phyloP scores from a whole-genome alignment of 2,888 invertebrate genomes.

The Agrotis puta region DNA sequence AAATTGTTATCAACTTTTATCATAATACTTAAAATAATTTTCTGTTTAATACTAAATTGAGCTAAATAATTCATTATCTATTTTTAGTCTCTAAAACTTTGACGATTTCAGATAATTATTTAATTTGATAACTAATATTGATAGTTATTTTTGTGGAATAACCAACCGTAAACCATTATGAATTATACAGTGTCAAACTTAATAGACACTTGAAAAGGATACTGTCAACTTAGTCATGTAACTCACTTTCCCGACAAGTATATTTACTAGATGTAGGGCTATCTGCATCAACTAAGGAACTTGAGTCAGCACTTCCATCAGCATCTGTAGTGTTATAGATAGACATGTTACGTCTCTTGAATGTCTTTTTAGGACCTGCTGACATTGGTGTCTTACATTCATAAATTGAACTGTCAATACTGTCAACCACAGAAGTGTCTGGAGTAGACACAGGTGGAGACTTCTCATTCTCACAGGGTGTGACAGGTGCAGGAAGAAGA shows the following conservation, averaged over 20 bases:
- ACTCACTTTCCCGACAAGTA: conserved; percentile 57
- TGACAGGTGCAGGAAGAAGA: conserved; percentile 81
- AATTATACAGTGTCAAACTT: no score
- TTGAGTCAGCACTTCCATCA: conserved; percentile 75
- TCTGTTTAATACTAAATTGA: conserved; percentile 24
- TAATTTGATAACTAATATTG: not conserved
- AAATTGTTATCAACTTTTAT: conserved; percentile 32
- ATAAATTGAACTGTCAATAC: conserved; percentile 66
- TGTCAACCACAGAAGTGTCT: conserved; percentile 71
- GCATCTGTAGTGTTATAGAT: conserved; percentile 80
- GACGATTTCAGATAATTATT: not conserved
- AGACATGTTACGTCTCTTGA: conserved; percentile 86
- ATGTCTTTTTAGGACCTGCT: conserved; percentile 78
- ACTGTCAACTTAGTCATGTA: conserved; percentile 19
- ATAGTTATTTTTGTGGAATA: not conserved
- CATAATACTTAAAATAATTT: conserved; percentile 9
- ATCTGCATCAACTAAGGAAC: conserved; percentile 66
- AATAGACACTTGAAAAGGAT: not conserved
- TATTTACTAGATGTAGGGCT: conserved; percentile 78
- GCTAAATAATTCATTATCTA: conserved; percentile 42
- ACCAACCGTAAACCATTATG: not conserved
- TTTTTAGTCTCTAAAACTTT: conserved; percentile 24
- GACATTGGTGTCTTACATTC: conserved; percentile 79
- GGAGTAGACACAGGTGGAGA: conserved; percentile 65
- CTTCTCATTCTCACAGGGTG: conserved; percentile 76